phyloP scores from a whole-genome alignment of 2,888 invertebrate species.

The Leptarthrus brevirostris region DNA sequence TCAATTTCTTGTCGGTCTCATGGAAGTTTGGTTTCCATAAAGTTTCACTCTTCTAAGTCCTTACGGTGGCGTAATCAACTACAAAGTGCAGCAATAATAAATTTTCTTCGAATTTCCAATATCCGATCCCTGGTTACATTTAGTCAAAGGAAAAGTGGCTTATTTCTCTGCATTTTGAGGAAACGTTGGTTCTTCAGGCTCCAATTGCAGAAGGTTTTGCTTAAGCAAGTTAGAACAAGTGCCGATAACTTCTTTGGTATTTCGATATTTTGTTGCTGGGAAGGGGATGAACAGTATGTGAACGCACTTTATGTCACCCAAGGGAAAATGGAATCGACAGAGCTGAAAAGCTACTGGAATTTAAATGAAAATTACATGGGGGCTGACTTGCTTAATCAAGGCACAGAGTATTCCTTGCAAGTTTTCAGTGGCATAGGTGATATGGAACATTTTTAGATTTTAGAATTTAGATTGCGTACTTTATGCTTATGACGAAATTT shows the following conservation, averaged over 20 bases:
- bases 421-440: neutral
- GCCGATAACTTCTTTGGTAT: constrained; percentile 1
- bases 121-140: neutral
- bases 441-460: too few relatives aligned
- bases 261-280: neutral
- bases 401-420: neutral
- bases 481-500: too few relatives aligned
- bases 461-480: too few relatives aligned
- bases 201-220: neutral
- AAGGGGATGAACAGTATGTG: constrained; percentile 2
- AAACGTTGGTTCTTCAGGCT: neutral
- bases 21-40: constrained; percentile 10
- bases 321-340: neutral
- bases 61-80: neutral
- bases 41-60: neutral
- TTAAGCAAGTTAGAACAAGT: neutral
- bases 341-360: constrained; percentile 7
- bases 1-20: neutral
- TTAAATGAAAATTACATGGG: constrained; percentile 38
- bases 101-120: neutral
- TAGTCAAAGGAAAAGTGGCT: neutral
- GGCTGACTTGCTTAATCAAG: neutral
- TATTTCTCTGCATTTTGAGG: neutral
- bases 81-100: constrained; percentile 19
- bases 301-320: constrained; percentile 19